Evolutionary conservation across 2,113 vertebrate genomes (phyloP).

Genomic region (Colistium nudipinnis): DNA sequence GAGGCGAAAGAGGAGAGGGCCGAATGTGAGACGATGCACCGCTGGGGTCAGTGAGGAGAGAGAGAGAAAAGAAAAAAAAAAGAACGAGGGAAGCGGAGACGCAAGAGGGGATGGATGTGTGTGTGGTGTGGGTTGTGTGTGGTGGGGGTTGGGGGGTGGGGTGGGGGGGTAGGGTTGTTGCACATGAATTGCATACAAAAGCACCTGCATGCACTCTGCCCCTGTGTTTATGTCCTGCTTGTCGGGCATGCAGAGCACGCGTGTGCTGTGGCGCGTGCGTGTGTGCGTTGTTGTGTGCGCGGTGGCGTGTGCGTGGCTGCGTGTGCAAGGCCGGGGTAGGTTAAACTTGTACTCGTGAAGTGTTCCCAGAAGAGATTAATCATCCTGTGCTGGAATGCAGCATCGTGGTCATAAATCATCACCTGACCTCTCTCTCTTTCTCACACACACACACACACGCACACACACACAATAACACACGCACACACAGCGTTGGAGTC

Average conservation of each 20-base stretch:
- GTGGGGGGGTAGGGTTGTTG: slow-evolving; percentile 4
- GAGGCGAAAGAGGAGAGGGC: slow-evolving; percentile 55
- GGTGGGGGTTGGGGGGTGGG: neutral
- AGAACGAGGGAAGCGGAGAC: slow-evolving; percentile 42
- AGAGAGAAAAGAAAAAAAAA: slow-evolving; percentile 14
- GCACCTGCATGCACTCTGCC: slow-evolving; percentile 70
- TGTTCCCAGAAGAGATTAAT: slow-evolving; percentile 87
- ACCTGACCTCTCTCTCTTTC: slow-evolving; percentile 75
- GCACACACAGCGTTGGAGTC: slow-evolving; percentile 58
- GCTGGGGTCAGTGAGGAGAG: slow-evolving; percentile 59
- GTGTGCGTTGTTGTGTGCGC: slow-evolving; percentile 20
- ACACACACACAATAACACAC: slow-evolving; percentile 28
- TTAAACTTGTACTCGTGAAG: slow-evolving; percentile 85
- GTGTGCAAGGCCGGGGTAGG: slow-evolving; percentile 81
- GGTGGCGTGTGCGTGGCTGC: slow-evolving; percentile 10
- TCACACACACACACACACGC: slow-evolving; percentile 24
- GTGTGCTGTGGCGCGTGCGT: slow-evolving; percentile 19
- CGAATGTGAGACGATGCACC: slow-evolving; percentile 66
- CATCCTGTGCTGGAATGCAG: slow-evolving; percentile 81
- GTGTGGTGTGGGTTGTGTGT: neutral
- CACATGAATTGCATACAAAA: slow-evolving; percentile 70
- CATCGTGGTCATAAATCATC: slow-evolving; percentile 84
- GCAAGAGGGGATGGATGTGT: slow-evolving; percentile 20
- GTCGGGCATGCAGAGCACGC: slow-evolving; percentile 56
- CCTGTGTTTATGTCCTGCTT: slow-evolving; percentile 68